These are phyloP conservation scores for Periophthalmus modestus DNA, from an alignment of 2,113 vertebrate genomes.

Conservation along the genomic window DNA sequence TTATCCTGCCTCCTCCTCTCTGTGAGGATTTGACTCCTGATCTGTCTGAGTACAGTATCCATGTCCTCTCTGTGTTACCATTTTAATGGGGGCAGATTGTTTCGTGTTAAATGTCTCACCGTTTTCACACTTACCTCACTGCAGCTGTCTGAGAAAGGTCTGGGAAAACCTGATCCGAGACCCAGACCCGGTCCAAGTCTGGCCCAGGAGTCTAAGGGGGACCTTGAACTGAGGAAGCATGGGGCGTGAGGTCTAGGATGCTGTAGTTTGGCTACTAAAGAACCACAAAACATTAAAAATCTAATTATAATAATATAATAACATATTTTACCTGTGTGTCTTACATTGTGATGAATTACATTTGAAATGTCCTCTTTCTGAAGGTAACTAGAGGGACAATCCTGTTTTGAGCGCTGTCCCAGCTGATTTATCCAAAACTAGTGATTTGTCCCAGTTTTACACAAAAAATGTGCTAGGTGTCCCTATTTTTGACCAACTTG, in stretches of 20 bases:
- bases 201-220: not conserved
- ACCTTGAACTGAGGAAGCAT: not conserved
- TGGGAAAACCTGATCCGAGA: not conserved
- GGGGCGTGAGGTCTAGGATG: not conserved
- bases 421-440: too few relatives aligned
- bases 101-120: not conserved
- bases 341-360: not conserved
- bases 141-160: conserved; percentile 1
- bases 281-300: not conserved
- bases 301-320: not conserved
- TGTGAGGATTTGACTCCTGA: not conserved
- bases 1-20: not conserved
- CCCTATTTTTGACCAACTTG: too few relatives aligned
- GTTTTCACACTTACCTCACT: not conserved
- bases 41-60: not conserved
- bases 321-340: not conserved
- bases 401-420: too few relatives aligned
- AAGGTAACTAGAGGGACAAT: too few relatives aligned
- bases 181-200: not conserved
- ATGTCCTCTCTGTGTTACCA: not conserved
- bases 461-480: too few relatives aligned
- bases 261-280: not conserved
- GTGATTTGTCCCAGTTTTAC: too few relatives aligned
- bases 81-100: not conserved
- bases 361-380: too few relatives aligned